phyloP scores from a whole-genome alignment of 2,888 invertebrate genomes.

The Volucella inflata region DNA sequence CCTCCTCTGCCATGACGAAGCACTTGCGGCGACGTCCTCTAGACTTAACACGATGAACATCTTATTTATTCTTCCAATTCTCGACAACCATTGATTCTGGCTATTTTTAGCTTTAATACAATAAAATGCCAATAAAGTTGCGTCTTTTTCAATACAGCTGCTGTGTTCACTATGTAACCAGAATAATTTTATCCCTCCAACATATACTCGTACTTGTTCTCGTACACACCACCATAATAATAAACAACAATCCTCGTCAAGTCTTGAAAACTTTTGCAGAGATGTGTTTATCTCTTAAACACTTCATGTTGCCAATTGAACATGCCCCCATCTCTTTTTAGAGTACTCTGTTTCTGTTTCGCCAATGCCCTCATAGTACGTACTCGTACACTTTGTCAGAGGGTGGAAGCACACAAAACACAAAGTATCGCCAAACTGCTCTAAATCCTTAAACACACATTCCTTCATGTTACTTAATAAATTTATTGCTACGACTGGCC shows the following conservation, averaged over 20 bases:
- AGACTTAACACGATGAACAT: conserved; percentile 34
- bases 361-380: too few relatives aligned
- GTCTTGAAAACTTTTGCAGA: conserved; percentile 26
- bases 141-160: conserved; percentile 24
- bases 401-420: too few relatives aligned
- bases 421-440: conserved; percentile 23
- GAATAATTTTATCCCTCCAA: neutral
- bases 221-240: neutral
- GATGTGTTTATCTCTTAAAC: conserved; percentile 64
- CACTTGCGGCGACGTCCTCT: conserved; percentile 9
- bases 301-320: conserved; percentile 52
- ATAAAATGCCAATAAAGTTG: conserved; percentile 58
- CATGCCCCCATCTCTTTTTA: conserved; percentile 12
- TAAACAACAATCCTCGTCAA: conserved; percentile 25
- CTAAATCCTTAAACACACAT: conserved; percentile 29
- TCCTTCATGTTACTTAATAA: conserved; percentile 40
- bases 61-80: conserved; percentile 39
- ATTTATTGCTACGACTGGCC: conserved; percentile 32
- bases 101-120: conserved; percentile 40
- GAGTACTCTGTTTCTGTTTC: too few relatives aligned
- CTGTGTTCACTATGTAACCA: conserved; percentile 16
- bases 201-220: neutral
- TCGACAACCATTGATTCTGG: conserved; percentile 14
- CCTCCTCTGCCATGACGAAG: neutral
- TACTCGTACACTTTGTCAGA: too few relatives aligned